These are phyloP conservation scores for Cistogaster globosa DNA, from an alignment of 2,888 invertebrate genomes.

Conservation along the genomic window DNA sequence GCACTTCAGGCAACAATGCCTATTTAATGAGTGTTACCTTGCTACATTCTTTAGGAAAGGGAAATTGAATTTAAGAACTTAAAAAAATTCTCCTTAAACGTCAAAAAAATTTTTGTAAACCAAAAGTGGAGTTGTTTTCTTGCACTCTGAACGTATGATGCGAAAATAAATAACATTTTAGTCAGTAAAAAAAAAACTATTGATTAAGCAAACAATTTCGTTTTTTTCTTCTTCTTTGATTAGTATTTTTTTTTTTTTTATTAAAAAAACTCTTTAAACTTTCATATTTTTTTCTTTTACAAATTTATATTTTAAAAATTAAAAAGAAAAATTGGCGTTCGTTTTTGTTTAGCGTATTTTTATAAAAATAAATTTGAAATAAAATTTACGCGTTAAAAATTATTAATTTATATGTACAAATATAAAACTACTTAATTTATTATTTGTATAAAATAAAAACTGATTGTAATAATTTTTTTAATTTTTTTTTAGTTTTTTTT, in stretches of 20 bases:
- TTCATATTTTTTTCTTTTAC: constrained; percentile 49
- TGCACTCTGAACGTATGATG: too few relatives aligned
- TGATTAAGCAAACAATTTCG: constrained; percentile 39
- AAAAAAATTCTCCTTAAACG: too few relatives aligned
- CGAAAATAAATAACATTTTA: too few relatives aligned
- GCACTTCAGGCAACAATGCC: too few relatives aligned
- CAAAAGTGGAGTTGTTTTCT: too few relatives aligned
- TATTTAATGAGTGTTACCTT: too few relatives aligned
- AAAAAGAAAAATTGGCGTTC: constrained; percentile 60
- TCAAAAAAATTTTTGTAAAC: too few relatives aligned
- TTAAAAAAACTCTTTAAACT: constrained; percentile 45
- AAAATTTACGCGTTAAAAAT: constrained; percentile 36
- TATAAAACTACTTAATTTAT: constrained; percentile 56
- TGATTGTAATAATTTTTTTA: constrained; percentile 20
- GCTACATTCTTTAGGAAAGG: too few relatives aligned
- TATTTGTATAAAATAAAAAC: constrained; percentile 29
- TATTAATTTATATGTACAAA: constrained; percentile 49
- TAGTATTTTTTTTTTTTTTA: constrained; percentile 51
- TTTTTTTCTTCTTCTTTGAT: constrained; percentile 12
- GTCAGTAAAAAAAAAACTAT: too few relatives aligned
- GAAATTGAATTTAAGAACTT: too few relatives aligned
- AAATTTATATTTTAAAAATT: too few relatives aligned
- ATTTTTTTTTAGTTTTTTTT: constrained; percentile 7
- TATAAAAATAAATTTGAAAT: constrained; percentile 54
- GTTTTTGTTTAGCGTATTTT: constrained; percentile 54